phyloP scores from a whole-genome alignment of 2,888 invertebrate species.

The Pachycephus smyrnensis region DNA sequence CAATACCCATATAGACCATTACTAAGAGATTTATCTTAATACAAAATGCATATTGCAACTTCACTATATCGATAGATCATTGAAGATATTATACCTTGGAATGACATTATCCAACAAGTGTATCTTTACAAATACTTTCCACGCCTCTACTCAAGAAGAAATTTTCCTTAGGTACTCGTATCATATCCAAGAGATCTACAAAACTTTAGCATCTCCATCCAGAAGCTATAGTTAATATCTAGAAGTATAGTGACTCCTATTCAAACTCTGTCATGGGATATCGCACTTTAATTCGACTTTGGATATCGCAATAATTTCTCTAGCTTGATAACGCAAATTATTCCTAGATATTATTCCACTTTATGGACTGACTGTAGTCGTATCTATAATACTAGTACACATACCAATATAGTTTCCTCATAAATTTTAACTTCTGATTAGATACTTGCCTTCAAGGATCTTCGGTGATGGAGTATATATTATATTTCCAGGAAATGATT shows the following conservation, averaged over 20 bases:
- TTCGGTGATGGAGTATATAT: slow-evolving; percentile 38
- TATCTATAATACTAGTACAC: too few species aligned
- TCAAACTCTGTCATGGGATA: neutral
- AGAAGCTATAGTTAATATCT: neutral
- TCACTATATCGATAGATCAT: slow-evolving; percentile 40
- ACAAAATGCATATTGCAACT: slow-evolving; percentile 36
- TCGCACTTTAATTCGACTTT: neutral
- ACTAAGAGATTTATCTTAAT: neutral
- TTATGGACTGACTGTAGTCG: neutral
- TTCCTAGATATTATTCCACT: neutral
- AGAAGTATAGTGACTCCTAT: neutral
- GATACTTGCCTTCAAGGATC: neutral
- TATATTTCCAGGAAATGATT: slow-evolving; percentile 45
- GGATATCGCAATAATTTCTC: neutral
- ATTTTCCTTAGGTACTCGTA: neutral
- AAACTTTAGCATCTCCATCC: neutral
- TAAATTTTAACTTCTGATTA: neutral
- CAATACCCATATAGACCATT: neutral
- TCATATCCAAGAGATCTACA: neutral
- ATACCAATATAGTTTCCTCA: too few species aligned
- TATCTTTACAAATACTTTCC: neutral
- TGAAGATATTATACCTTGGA: slow-evolving; percentile 44
- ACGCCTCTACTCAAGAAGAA: neutral
- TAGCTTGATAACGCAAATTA: neutral
- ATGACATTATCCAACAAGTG: slow-evolving; percentile 36